A percentile compares a stretch with the other conserved stretches of the same genome.
Conservation (phyloP, 1,140 invertebrate genomes). For the Zaprionus ghesquierei region DNA sequence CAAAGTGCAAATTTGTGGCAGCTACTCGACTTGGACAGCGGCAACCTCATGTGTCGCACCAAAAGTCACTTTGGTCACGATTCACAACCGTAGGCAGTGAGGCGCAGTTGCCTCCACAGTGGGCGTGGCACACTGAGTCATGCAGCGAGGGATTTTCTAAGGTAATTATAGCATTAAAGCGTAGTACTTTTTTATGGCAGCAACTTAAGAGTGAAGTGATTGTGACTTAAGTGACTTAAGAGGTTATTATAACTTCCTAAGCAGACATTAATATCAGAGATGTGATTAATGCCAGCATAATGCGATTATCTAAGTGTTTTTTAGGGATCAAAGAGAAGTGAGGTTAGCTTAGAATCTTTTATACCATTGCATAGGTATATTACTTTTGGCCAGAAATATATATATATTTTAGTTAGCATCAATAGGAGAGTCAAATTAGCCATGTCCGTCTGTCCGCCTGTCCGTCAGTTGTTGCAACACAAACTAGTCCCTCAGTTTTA, state of each 20-base stretch:
- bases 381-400: too few relatives aligned
- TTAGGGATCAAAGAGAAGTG: neutral
- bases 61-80: constrained; percentile 64
- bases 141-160: neutral
- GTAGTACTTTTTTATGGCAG: neutral
- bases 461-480: too few relatives aligned
- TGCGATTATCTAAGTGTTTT: neutral
- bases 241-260: neutral
- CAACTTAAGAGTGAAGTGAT: neutral
- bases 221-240: neutral
- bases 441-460: too few relatives aligned
- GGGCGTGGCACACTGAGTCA: neutral
- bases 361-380: too few relatives aligned
- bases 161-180: neutral
- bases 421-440: too few relatives aligned
- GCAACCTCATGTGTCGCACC: constrained; percentile 24
- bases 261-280: neutral
- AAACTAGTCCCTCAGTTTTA: too few relatives aligned
- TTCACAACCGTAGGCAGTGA: neutral
- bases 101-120: neutral
- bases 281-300: neutral
- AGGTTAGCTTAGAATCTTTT: too few relatives aligned
- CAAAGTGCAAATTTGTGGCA: constrained; percentile 69
- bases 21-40: constrained; percentile 48
- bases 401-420: too few relatives aligned